Base-by-base conservation (phyloP, 2,797 vertebrate genomes). In the Coregonus suidteri region DNA sequence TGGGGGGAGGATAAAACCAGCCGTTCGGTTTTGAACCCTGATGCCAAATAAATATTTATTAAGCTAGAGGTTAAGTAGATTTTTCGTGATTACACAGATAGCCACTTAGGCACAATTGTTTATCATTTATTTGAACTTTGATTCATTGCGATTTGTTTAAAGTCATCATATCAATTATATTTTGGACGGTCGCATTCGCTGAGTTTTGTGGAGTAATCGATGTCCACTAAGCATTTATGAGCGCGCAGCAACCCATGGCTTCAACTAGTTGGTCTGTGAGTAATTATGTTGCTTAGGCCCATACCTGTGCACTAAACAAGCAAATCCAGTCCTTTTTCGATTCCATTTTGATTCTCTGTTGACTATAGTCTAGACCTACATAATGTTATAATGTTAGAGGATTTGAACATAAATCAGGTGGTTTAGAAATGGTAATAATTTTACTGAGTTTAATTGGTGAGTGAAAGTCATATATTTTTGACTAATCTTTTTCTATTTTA, bases 31-130 rank as follows among this genome's bases (percentile, higher is more conserved):
- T 89, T 93, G 93, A 94, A 94, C 94, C 95, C 90, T 89, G 88
- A 91, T 89, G 93, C 94, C 93, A 93, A 92, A 94, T 94, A 93
- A 94, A 95, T 95, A 95, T 95, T 96, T 94, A 93, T 94, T 91
- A 92, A 88, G 91, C 87, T 90, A 93, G 90, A 92, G 94, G 95
- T 95, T 93, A 95, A 95, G 94, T 95, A 92, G 94, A 94, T 95
- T 95, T 91, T 62, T 93, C 92, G 94, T 93, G 94, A 95, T 93
- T 95, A 92, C 90, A 90, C 91, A 91, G 94, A 93, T 94, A 94
- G 90, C 92, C 90, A 94, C 93, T 95, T 94, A 89, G 88, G 77
- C 89, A 80, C 87, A 88, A 92, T 89, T 93, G 88, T 91, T 94
- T 94, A 92, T 92, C 90, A 93, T 94, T 94, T 91, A 85, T 94